These are phyloP conservation scores for Camponotus fellah DNA, from an alignment of 2,888 invertebrate species.

Conservation along the genomic window DNA sequence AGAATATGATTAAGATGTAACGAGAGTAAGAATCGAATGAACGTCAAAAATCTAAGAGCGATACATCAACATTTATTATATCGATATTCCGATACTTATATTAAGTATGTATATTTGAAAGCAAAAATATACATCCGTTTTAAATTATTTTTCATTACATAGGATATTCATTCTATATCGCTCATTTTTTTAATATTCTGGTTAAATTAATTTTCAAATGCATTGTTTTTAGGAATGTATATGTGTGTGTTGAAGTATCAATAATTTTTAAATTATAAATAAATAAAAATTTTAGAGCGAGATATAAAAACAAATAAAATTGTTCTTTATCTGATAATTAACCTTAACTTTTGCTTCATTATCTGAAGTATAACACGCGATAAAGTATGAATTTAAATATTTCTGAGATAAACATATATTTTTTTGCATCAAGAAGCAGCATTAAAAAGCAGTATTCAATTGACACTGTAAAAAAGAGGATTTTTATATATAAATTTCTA, in stretches of 20 bases:
- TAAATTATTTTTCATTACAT: not conserved
- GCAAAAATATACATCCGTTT: not conserved
- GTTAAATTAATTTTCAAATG: not conserved
- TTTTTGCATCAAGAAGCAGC: constrained; percentile 2
- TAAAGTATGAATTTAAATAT: not conserved
- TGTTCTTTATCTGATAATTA: not conserved
- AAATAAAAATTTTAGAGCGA: not conserved
- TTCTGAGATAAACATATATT: not conserved
- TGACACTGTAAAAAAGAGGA: not conserved
- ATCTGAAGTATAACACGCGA: not conserved
- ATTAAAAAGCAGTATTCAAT: constrained; percentile 16
- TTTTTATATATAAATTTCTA: not conserved
- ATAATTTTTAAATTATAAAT: not conserved
- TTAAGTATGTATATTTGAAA: not conserved
- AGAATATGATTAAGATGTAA: not conserved
- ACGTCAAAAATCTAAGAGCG: not conserved
- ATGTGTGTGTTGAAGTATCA: not conserved
- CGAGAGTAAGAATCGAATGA: not conserved
- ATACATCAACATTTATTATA: not conserved
- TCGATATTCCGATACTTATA: not conserved
- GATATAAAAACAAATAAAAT: not conserved
- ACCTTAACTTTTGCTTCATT: not conserved
- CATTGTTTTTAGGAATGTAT: not conserved
- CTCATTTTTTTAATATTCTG: not conserved
- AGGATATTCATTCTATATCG: not conserved